Base-by-base conservation (phyloP, 2,113 vertebrate species). In the Cairina moschata region DNA sequence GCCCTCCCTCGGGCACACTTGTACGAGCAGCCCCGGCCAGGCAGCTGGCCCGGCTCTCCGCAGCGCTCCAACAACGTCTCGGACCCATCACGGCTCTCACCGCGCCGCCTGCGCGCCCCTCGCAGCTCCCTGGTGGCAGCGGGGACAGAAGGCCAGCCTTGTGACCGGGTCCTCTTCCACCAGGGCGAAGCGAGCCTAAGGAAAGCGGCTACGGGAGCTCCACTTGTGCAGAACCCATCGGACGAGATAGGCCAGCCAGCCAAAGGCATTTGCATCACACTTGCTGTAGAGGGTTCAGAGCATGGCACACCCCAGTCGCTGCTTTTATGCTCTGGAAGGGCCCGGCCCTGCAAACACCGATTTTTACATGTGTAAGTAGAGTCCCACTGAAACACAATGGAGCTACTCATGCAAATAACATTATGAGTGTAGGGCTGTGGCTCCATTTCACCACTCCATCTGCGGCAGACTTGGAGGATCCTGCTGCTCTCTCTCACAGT, bases 371-470 rank as follows among this genome's bases (percentile, higher is more conserved):
- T 93, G 36, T 79, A 90, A 95, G 95, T 92, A 91, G 81, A 96
- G 86, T 93, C 62, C 83, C 86, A 91, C 65, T 85, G 92, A 96
- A 95, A 91, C 50, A 96, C 93, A 94, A 79, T 90, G 90, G 88
- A 91, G 88, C 90, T 86, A 92, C 95, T 95, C 95, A 96, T 86
- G 93, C 95, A 95, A 96, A 84, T 94, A 94, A 95, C 40, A 44
- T 32, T 79, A 81, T 84, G 80, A 96, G 83, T 2, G 86, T 75
- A 78, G 83, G 83, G 83, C 77, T 68, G 72, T 75, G 77, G 76
- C 89, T 94, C 91, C 23, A 16, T 86, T 95, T 93, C 92, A 88
- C 86, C 52, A 32, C 12, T 92, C 74, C 92, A 79, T 88, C 81
- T 60, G 74, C 83, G 78, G 73, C 88, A 93, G 77, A 79, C 77